Base-by-base conservation (phyloP, 2,888 invertebrate species). In the Cerceris rybyensis region DNA sequence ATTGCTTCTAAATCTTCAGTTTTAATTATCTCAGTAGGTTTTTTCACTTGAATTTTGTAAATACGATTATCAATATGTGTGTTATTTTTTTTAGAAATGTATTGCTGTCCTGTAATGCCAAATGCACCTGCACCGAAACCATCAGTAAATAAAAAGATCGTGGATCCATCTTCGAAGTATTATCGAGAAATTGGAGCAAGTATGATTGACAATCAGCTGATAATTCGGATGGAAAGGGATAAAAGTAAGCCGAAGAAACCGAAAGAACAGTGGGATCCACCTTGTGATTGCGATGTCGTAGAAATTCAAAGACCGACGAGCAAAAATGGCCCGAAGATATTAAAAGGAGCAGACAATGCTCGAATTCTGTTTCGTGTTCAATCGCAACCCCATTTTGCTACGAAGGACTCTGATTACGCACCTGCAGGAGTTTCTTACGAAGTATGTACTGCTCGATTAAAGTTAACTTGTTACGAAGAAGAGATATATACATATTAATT, bases 171-270 rank as follows among this genome's bases (percentile, higher is more conserved):
- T 0, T 52, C 73, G 7, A 70, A 93, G 92, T 93, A 93, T 50
- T 95, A 94, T 83, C 95, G 95, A 91, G 95, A 96, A 92, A 95
- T 96, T 55, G 94, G 94, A 0, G 95, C 95, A 1, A 93, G 94
- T 49, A 94, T 95, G 92, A 94, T 95, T 64, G 95, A 94, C 54
- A 95, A 95, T 87, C 94, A 95, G 86, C 92, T 96, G 14, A 95
- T 94, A 80, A 95, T 96, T 70, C 93, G 95, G 17, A 94, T 95
- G 39, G 95, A 94, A 92, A 90, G 95, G 92, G 91, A 95, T 91
- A 92, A 94, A 91, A 81, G 93, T 81, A 84, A 93, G 92, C 84
- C 75, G 4, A 68, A 67, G 42, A 86, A 78, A 58, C 78, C 73
- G 59, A 77, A 39, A 0, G 73, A 61, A n/a, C 72, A 77, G 6